phyloP scores from a whole-genome alignment of 1,140 invertebrate species.

The Macrotrachela quadricornifera region DNA sequence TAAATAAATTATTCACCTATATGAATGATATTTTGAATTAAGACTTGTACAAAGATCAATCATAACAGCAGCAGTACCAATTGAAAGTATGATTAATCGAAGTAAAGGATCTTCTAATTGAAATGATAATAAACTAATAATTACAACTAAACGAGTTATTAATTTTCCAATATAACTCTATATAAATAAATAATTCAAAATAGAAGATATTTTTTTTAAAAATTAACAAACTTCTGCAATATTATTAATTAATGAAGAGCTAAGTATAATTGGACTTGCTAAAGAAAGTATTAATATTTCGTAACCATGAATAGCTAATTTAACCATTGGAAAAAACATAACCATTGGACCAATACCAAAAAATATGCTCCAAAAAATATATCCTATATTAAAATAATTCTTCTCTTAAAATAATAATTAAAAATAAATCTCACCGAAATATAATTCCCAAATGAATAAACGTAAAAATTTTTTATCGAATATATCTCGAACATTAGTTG shows the following conservation, averaged over 20 bases:
- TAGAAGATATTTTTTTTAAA: conserved; percentile 21
- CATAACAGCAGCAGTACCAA: conserved; percentile 11
- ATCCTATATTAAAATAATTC: conserved; percentile 16
- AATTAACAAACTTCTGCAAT: conserved; percentile 16
- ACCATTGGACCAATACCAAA: conserved; percentile 28
- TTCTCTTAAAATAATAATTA: too few relatives aligned
- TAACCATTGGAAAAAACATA: conserved; percentile 31
- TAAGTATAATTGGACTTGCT: conserved; percentile 19
- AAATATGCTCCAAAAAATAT: conserved; percentile 28
- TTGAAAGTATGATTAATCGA: conserved; percentile 17
- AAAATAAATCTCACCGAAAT: too few relatives aligned
- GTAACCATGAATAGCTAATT: conserved; percentile 29
- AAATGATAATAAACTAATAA: conserved; percentile 20
- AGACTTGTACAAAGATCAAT: too few relatives aligned
- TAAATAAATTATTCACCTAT: conserved; percentile 14
- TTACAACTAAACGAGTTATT: conserved; percentile 13
- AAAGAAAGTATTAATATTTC: conserved; percentile 21
- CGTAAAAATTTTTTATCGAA: too few relatives aligned
- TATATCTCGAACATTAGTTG: too few relatives aligned
- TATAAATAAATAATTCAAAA: conserved; percentile 12
- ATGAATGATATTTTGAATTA: too few relatives aligned
- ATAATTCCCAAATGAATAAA: too few relatives aligned
- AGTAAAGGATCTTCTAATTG: conserved; percentile 20
- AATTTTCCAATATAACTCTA: conserved; percentile 14
- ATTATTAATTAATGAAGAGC: conserved; percentile 13